Evolutionary conservation across 23 tunicate genomes (phyloP), one percentile per base, ranked within the genome.

Genomic region (Corella eumyota): DNA sequence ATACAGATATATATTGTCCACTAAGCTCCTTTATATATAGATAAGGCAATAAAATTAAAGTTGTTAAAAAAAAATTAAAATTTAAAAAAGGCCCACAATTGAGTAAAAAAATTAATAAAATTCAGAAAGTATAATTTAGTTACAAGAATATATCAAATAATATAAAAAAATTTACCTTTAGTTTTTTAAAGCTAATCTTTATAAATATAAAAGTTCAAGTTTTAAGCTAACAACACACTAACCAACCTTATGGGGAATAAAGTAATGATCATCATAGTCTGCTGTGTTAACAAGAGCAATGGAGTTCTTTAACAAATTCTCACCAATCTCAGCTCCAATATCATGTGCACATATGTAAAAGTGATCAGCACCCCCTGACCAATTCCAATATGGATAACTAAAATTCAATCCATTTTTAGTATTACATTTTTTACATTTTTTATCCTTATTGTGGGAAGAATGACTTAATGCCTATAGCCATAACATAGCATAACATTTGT

Each of bases 341-440:
- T 72, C 80, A 56, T 88, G 96, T 22, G 96, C 74, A 53, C 96
- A 88, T 11, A 79, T 69, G 53, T 88, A 88, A 35, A 88, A 73
- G 65, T 88, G 96, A 61, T 88, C 88, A 17, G 90, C 75, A 0
- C 96, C 96, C 35, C 33, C 52, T 13, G 96, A 66, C 76, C 88
- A 34, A 11, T 57, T 37, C 96, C 96, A 88, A 45, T 67, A 88
- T 4, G 90, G 88, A 47, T 72, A 57, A 0, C 81, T 78, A 48
- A 6, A 36, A 17, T 15, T 40, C 11, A 9, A 15, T 40, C 15
- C 48, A 40, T n/a, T n/a, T n/a, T n/a, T n/a, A n/a, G n/a, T n/a
- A n/a, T n/a, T n/a, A n/a, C n/a, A n/a, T n/a, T n/a, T n/a, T n/a
- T n/a, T n/a, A n/a, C n/a, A n/a, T n/a, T n/a, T n/a, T n/a, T n/a